These are phyloP conservation scores for Trilocha varians DNA, from an alignment of 2,888 invertebrate species.

Conservation along the genomic window DNA sequence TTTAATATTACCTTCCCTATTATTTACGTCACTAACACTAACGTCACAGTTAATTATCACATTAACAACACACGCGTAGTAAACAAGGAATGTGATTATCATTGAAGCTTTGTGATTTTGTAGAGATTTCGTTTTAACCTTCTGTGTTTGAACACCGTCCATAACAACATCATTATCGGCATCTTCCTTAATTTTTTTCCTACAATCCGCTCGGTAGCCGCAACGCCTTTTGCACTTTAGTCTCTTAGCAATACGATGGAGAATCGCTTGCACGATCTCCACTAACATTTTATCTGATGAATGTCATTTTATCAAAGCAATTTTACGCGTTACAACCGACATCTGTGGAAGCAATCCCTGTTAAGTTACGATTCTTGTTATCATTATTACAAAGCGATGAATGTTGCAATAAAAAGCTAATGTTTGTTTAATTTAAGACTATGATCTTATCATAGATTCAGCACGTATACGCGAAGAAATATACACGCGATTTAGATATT, in stretches of 20 bases:
- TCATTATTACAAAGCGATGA: constrained; percentile 17
- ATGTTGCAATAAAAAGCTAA: constrained; percentile 10
- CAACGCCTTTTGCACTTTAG: constrained; percentile 32
- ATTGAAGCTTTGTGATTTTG: constrained; percentile 24
- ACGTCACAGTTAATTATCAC: constrained; percentile 67
- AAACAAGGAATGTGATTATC: constrained; percentile 47
- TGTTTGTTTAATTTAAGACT: not conserved
- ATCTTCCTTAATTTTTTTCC: constrained; percentile 33
- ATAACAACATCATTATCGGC: constrained; percentile 32
- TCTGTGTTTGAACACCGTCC: constrained; percentile 61
- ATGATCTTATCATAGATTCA: no score
- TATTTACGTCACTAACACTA: constrained; percentile 55
- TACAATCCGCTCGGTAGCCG: constrained; percentile 34
- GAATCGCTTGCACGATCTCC: constrained; percentile 62
- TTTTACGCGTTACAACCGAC: constrained; percentile 23
- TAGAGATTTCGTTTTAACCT: constrained; percentile 41
- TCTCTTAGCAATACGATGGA: constrained; percentile 37
- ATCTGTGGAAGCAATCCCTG: constrained; percentile 15
- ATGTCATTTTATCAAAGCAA: constrained; percentile 48
- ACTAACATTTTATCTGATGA: constrained; percentile 55
- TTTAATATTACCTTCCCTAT: constrained; percentile 26
- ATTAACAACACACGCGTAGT: constrained; percentile 58
- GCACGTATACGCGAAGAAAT: not conserved
- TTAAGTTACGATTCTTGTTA: constrained; percentile 7
- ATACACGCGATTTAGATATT: no score